Conservation (phyloP, 2,113 vertebrate genomes). For the Pterocles burchelli region DNA sequence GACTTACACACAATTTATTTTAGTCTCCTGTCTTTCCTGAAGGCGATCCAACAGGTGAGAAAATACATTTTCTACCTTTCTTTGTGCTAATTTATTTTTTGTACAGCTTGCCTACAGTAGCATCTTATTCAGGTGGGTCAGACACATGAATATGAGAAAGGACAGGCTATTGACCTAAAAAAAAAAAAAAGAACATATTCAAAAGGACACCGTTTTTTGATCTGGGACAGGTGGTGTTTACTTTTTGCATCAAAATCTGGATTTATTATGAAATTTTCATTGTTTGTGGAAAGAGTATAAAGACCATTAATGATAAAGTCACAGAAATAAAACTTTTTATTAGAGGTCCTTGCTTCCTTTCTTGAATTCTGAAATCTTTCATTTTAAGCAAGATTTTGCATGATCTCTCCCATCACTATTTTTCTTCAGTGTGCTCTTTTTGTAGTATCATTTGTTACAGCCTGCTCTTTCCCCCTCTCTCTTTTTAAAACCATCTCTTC, state of each 20-base stretch:
- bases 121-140: background rate
- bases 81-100: background rate
- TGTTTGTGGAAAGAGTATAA: background rate
- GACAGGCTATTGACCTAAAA: background rate
- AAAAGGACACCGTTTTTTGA: background rate
- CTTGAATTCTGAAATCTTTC: background rate
- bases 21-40: background rate
- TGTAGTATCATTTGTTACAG: background rate
- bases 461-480: background rate
- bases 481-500: background rate
- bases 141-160: background rate
- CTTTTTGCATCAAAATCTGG: background rate
- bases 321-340: background rate
- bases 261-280: background rate
- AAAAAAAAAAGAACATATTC: background rate
- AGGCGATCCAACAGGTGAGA: background rate
- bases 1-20: background rate
- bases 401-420: rapidly evolving
- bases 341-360: background rate
- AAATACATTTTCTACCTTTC: background rate
- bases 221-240: background rate
- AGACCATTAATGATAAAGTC: background rate
- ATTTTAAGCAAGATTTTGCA: background rate
- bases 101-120: background rate
- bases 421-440: background rate